Evolutionary conservation across 2,797 vertebrate species (phyloP), one percentile per base, ranked within the genome.

Genomic region (Acanthurus lineatus): DNA sequence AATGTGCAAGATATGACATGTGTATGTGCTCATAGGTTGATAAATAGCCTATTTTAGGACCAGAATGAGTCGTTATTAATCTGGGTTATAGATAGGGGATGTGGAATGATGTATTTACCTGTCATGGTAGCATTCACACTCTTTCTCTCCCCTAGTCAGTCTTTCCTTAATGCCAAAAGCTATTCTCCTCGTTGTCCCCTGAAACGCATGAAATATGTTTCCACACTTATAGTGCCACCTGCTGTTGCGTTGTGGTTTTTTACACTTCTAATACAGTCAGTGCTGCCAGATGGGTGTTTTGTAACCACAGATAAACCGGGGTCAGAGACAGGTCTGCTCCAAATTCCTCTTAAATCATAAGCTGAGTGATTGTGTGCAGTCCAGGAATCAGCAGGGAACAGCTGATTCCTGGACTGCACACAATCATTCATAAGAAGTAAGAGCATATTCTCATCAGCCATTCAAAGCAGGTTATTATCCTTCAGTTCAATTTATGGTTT

Each of bases 161-260:
- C 28, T 73, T 45, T 63, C 45, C 35, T 28, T 2, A 45, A 9
- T 74, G 69, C 69, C 61, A 20, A 10, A 28, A 75, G 28, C 49
- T 44, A 0, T 51, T 59, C 47, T 69, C 70, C 63, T 79, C 58
- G 22, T 15, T 20, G 1, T 35, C 58, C 53, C 57, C 20, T 16
- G 16, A 62, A 68, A 32, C 28, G 47, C 32, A 38, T 61, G 44
- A 69, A 74, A 69, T 60, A 45, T n/a, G 32, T 59, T 77, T 79
- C 44, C 60, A 48, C 45, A 35, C 85, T 74, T 86, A 74, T 19
- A 68, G 83, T 82, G 86, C 90, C 89, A 90, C 84, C 91, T 92
- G 82, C 89, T 81, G 84, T 76, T 56, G 51, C 28, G 28, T 32
- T 14, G 58, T 56, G 48, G 69, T 69, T 59, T 62, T 69, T 54